phyloP scores from a whole-genome alignment of 2,888 invertebrate species.

The Pyrrhia umbra region DNA sequence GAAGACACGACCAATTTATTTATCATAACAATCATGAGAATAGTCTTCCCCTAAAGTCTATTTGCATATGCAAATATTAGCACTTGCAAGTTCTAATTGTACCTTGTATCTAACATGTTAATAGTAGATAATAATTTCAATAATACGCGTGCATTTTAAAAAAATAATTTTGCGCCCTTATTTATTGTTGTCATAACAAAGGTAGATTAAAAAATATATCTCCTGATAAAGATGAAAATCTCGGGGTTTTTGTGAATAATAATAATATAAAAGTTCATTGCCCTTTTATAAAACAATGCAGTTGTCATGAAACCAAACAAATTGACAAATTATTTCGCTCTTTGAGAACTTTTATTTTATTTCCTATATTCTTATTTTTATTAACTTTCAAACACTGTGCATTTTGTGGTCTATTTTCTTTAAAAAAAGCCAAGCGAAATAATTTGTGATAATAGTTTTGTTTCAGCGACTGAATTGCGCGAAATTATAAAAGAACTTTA shows the following conservation, averaged over 20 bases:
- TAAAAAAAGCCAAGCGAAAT: conserved; percentile 11
- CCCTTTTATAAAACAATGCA: conserved; percentile 19
- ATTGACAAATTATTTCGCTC: conserved; percentile 12
- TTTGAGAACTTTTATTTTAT: background rate
- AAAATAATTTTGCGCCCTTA: background rate
- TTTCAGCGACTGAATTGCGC: conserved; percentile 5
- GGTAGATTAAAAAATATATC: background rate
- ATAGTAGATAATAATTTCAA: conserved; percentile 2
- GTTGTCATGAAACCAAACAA: conserved; percentile 23
- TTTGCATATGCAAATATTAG: conserved; percentile 59
- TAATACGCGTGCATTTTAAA: too few species aligned
- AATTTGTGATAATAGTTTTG: conserved; percentile 3
- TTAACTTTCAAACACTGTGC: background rate
- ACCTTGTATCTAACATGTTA: conserved; percentile 13
- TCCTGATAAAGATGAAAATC: background rate
- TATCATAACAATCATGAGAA: conserved; percentile 56
- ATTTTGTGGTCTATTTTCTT: background rate
- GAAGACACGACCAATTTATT: conserved; percentile 57
- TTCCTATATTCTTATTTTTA: background rate
- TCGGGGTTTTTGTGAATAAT: background rate
- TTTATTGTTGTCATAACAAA: background rate
- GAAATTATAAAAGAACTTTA: conserved; percentile 47
- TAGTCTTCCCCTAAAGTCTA: conserved; percentile 34
- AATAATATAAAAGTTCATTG: conserved; percentile 17
- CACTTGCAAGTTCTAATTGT: conserved; percentile 44